Conservation (phyloP, 2,797 vertebrate genomes). For the Danio choprae region DNA sequence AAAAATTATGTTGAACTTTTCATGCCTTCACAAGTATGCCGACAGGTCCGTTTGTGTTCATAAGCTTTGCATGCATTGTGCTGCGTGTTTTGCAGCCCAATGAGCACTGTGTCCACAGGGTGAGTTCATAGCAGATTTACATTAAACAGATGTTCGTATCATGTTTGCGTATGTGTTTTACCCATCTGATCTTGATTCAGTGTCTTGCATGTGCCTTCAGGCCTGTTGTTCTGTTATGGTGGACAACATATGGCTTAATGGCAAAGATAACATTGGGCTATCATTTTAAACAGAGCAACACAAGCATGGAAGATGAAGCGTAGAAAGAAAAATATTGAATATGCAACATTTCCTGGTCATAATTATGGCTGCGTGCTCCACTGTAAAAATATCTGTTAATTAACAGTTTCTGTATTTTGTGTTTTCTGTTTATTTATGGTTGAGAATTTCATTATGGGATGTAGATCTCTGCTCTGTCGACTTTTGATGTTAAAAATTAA, state of each 20-base stretch:
- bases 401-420: too few species aligned
- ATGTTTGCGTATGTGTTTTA: neutral
- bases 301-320: neutral
- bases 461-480: too few species aligned
- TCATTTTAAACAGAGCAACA: neutral
- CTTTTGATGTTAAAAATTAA: too few species aligned
- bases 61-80: neutral
- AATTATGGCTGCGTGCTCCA: too few species aligned
- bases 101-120: neutral
- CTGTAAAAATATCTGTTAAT: too few species aligned
- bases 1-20: neutral
- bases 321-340: neutral
- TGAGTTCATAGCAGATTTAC: neutral
- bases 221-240: constrained; percentile 12
- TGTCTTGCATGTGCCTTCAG: neutral
- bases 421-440: too few species aligned
- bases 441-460: too few species aligned
- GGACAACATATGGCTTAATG: neutral
- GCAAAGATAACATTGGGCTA: neutral
- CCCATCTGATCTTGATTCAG: neutral
- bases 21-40: neutral
- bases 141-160: constrained; percentile 13
- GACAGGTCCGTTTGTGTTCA: neutral
- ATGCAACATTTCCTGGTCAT: neutral
- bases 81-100: neutral